Evolutionary conservation across 2,113 vertebrate species (phyloP).

Genomic region (Gymnorhina tibicen): DNA sequence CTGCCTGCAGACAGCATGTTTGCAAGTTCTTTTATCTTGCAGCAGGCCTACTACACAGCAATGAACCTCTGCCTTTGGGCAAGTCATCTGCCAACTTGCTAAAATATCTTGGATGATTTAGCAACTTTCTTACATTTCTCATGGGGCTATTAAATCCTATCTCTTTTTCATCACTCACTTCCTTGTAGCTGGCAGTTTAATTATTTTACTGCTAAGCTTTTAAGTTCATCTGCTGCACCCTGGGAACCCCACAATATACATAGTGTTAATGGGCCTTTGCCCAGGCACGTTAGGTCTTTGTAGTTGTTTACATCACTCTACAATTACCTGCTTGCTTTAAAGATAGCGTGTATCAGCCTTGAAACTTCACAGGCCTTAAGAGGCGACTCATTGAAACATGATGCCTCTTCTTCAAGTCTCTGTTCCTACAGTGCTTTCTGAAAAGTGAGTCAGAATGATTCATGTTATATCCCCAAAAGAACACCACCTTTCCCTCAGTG

Average conservation of each 20-base stretch:
- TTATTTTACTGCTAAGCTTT: conserved; percentile 31
- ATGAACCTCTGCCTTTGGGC: neutral
- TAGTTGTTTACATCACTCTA: neutral
- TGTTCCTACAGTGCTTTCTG: neutral
- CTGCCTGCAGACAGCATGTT: neutral
- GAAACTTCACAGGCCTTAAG: neutral
- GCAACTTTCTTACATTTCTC: conserved; percentile 6
- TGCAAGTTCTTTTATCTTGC: neutral
- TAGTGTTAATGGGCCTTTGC: neutral
- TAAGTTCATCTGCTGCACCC: neutral
- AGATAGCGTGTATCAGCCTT: neutral
- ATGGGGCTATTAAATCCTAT: neutral
- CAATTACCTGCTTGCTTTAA: conserved; percentile 14
- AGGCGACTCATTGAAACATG: neutral
- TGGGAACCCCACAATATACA: neutral
- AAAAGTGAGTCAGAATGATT: conserved; percentile 14
- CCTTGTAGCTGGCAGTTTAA: conserved; percentile 9
- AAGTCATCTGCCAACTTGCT: neutral
- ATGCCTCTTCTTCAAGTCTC: neutral
- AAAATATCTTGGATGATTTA: conserved; percentile 2
- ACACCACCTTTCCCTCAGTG: neutral
- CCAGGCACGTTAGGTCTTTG: neutral
- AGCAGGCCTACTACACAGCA: neutral
- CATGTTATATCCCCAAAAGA: neutral
- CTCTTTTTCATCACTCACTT: neutral